These are phyloP conservation scores for Microplitis manilae DNA, from an alignment of 2,888 invertebrate species.

Conservation along the genomic window DNA sequence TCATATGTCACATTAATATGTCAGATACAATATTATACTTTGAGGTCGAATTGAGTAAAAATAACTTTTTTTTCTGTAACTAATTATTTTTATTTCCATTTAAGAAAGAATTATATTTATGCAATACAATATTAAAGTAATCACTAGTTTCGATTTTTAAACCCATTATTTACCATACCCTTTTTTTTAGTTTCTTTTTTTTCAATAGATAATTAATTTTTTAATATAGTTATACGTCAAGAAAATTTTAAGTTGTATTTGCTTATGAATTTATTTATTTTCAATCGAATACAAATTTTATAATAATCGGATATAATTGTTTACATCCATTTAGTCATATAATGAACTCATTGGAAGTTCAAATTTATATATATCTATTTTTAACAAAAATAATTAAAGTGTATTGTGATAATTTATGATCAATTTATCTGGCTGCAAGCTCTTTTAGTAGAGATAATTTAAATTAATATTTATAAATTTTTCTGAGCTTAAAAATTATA, in stretches of 20 bases:
- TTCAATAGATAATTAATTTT: background rate
- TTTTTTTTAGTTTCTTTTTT: background rate
- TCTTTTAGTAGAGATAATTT: no score
- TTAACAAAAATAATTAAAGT: no score
- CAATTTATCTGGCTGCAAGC: no score
- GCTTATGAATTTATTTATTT: background rate
- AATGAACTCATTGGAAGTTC: no score
- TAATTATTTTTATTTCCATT: background rate
- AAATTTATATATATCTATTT: no score
- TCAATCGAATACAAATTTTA: background rate
- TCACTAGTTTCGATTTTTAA: background rate
- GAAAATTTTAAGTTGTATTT: background rate
- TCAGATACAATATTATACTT: background rate
- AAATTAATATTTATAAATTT: no score
- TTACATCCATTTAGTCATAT: no score
- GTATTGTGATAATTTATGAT: no score
- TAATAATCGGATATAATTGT: no score
- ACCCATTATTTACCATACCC: background rate
- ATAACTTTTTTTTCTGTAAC: background rate
- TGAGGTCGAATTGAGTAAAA: background rate
- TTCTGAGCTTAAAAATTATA: no score
- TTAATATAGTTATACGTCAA: background rate
- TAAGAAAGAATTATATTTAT: background rate
- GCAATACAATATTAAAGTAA: background rate
- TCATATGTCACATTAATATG: slow-evolving; percentile 11